Evolutionary conservation across 2,888 invertebrate species (phyloP).

Genomic region (Rhagonycha lutea): DNA sequence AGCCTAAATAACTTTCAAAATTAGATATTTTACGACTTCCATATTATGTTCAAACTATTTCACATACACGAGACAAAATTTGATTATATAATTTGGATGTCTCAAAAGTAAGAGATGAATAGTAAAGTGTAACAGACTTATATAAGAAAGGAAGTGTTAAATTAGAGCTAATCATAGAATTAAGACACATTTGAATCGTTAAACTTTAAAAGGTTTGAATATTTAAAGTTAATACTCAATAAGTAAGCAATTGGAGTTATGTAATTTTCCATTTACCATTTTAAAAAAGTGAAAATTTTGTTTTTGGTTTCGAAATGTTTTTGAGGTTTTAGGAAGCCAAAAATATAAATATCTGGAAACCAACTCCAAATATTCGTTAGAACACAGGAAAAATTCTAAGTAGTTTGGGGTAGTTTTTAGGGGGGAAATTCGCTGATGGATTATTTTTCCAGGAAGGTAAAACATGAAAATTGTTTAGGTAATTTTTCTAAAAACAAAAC

Average conservation of each 20-base stretch:
- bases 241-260: neutral
- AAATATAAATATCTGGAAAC: no score
- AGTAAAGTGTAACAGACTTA: neutral
- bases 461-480: no score
- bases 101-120: neutral
- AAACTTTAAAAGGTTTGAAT: neutral
- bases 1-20: neutral
- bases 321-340: no score
- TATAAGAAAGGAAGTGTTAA: constrained; percentile 21
- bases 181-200: constrained; percentile 20
- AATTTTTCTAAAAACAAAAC: no score
- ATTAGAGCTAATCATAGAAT: constrained; percentile 27
- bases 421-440: no score
- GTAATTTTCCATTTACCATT: neutral
- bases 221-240: neutral
- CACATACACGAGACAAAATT: neutral
- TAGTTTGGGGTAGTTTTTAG: no score
- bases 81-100: neutral
- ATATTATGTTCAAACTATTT: neutral
- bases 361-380: no score
- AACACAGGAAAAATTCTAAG: no score
- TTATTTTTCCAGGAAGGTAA: no score
- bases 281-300: no score
- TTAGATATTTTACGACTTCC: neutral
- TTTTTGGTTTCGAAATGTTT: no score